These are phyloP conservation scores for Trissonchulus latispiculum DNA, from an alignment of 2,888 invertebrate species.

Conservation along the genomic window DNA sequence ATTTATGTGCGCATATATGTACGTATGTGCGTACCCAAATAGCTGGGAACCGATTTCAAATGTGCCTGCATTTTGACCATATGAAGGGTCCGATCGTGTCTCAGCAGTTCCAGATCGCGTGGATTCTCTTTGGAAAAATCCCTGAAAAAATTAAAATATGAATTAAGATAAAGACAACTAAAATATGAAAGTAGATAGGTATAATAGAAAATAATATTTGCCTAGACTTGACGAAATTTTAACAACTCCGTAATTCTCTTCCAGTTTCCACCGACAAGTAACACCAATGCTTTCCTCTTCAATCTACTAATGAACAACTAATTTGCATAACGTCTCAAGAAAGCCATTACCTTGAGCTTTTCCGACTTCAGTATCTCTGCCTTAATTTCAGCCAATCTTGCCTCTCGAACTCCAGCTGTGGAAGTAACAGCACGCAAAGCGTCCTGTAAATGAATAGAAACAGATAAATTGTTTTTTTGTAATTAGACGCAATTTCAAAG, in stretches of 20 bases:
- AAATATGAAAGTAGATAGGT: no score
- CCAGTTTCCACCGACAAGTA: no score
- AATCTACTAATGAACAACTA: no score
- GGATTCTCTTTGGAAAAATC: slow-evolving; percentile 88
- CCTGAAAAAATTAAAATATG: slow-evolving; percentile 55
- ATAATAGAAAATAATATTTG: no score
- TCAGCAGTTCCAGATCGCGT: slow-evolving; percentile 55
- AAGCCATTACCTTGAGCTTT: slow-evolving; percentile 65
- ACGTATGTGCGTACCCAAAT: slow-evolving; percentile 51
- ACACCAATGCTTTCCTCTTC: no score
- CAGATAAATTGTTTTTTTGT: no score
- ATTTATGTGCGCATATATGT: no score
- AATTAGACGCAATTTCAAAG: no score
- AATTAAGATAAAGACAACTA: no score
- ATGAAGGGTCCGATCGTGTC: slow-evolving; percentile 61
- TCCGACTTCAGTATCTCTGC: slow-evolving; percentile 81
- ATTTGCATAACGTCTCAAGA: no score
- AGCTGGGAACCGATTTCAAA: slow-evolving; percentile 81
- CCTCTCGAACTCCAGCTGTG: slow-evolving; percentile 83
- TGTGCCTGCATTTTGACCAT: slow-evolving; percentile 72
- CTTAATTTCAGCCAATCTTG: slow-evolving; percentile 86
- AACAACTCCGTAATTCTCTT: no score
- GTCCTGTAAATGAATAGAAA: slow-evolving; percentile 60
- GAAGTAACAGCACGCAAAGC: slow-evolving; percentile 88
- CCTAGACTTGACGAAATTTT: no score